Conservation (phyloP, 2,888 invertebrate genomes). For the Protonemura montana region DNA sequence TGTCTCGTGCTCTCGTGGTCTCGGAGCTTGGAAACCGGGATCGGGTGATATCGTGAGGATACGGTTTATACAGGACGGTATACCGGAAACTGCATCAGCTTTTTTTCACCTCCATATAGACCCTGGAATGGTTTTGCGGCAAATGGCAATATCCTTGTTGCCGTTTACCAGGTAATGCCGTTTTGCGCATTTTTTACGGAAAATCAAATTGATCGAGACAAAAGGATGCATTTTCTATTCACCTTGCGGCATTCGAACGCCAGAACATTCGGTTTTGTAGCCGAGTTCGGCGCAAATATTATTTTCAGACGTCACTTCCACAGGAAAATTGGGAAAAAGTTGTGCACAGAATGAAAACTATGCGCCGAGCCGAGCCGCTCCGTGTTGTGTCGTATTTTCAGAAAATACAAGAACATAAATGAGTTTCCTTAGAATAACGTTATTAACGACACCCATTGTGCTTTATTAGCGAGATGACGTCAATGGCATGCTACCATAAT, state of each 20-base stretch:
- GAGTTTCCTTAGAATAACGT: neutral
- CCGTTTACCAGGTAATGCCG: neutral
- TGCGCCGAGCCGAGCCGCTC: neutral
- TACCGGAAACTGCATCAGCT: neutral
- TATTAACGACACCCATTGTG: neutral
- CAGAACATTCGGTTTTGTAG: neutral
- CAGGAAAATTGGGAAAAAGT: neutral
- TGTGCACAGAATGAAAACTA: neutral
- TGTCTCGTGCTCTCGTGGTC: neutral
- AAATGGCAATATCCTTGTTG: neutral
- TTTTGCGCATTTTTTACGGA: neutral
- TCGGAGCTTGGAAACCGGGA: neutral
- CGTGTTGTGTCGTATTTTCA: neutral
- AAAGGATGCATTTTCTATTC: neutral
- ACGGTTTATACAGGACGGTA: neutral
- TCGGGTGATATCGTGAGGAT: neutral
- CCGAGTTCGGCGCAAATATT: neutral
- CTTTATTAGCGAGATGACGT: constrained; percentile 7
- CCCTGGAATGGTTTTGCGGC: neutral
- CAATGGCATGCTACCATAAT: neutral
- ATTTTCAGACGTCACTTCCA: no score
- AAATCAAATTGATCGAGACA: neutral
- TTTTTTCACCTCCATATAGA: neutral
- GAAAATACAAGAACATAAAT: neutral
- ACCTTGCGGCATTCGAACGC: neutral